Evolutionary conservation across 2,888 invertebrate species (phyloP), one percentile per base, ranked within the genome.

Genomic region (Strigamia maritima): DNA sequence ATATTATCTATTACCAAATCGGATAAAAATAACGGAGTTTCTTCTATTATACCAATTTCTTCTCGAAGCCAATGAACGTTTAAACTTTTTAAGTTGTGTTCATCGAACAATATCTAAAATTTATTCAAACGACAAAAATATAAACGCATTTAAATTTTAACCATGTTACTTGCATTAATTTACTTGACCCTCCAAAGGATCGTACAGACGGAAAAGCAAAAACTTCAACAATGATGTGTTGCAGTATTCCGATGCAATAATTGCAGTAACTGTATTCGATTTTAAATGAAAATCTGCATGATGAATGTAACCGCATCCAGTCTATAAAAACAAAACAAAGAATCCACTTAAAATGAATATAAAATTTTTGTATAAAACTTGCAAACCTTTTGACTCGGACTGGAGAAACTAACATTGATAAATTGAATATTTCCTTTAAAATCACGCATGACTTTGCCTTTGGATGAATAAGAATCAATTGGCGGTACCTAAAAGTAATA

Each of bases 401-500:
- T 24, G 14, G 70, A 70, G 70, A 70, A 70, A 26, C 70, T 70
- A n/a, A 70, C 70, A 70, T 70, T 70, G 12, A 16, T 16, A 70
- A 70, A 70, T 70, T 70, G 12, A 26, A 70, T 14, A 14, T 28
- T 28, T 28, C 70, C 70, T 70, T 70, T 70, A 28, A 28, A 28
- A 70, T 26, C 4, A 28, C n/a, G 12, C 28, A 70, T 26, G 8
- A 4, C 28, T 70, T 28, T 70, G 26, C 70, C 70, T 70, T 70
- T 70, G 16, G 70, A 26, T 16, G 70, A 70, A 70, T 70, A 70
- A 70, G 70, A 70, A 26, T 70, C 70, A 70, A 70, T 70, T 26
- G 12, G 6, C 12, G 70, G 70, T 4, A 70, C 70, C 70, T 70
- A 70, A 22, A 60, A 24, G 1, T 49, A 19, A 28, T 8, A 70